These are phyloP conservation scores for Centropyge bicolor DNA, from an alignment of 2,797 vertebrate species.

Conservation along the genomic window DNA sequence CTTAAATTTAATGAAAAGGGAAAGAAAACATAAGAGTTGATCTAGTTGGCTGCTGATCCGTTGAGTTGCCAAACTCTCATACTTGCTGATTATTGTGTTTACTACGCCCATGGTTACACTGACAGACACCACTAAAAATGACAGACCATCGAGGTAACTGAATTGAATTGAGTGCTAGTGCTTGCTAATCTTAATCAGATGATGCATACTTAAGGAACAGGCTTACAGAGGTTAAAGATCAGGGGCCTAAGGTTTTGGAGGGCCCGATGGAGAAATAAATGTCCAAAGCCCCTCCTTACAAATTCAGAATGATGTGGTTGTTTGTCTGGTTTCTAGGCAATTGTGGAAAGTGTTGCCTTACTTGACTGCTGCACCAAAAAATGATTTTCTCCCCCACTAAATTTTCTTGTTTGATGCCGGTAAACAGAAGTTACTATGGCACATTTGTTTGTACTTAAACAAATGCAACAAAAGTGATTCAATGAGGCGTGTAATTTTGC, in stretches of 20 bases:
- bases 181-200: not conserved
- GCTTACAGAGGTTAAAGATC: not conserved
- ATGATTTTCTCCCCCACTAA: not conserved
- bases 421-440: not conserved
- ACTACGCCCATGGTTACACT: too few species aligned
- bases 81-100: too few species aligned
- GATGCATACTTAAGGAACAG: not conserved
- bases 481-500: not conserved
- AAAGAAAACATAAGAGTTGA: not conserved
- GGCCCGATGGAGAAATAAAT: not conserved
- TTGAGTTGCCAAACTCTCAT: not conserved
- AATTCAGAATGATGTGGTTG: not conserved
- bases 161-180: not conserved
- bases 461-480: slow-evolving; percentile 5
- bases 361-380: too few species aligned
- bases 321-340: not conserved
- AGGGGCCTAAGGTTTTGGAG: not conserved
- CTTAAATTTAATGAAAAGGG: not conserved
- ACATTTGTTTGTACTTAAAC: slow-evolving; percentile 3
- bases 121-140: too few species aligned
- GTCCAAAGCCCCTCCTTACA: not conserved
- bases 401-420: not conserved
- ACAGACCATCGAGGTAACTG: too few species aligned
- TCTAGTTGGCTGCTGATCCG: not conserved
- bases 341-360: not conserved